Base-by-base conservation (phyloP, 2,888 invertebrate genomes). In the Chrysopilus asiliformis region DNA sequence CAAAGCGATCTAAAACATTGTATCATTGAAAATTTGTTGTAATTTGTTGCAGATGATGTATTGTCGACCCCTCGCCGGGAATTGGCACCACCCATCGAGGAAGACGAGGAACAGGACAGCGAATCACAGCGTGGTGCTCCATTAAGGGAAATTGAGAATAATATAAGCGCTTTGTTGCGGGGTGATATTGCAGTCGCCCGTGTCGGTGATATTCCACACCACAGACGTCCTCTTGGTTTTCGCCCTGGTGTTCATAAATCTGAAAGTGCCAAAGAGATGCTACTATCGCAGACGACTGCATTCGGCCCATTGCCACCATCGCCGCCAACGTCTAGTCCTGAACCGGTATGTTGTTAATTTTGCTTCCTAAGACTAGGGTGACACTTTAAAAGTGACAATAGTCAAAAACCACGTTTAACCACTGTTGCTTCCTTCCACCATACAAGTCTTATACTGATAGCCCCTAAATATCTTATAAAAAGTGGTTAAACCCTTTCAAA, bases 181-280 rank as follows among this genome's bases (percentile, higher is more conserved):
- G 58, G 64, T 28, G 59, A 64, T 43, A 55, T 55, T 39, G 45
- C 52, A 15, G 51, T 55, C 41, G 53, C 50, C 14, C 47, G 55
- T 31, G 49, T 55, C 14, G 53, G 53, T 20, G 60, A 56, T 30
- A 49, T 55, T 32, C 39, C 53, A 37, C 56, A 56, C 46, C 38
- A 34, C 27, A 53, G 61, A 43, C 57, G 64, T 28, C 53, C 62
- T 35, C 45, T 64, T 29, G 62, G 61, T 41, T 63, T 63, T 53
- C 58, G 74, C 49, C 58, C 61, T 27, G 76, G 79, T 46, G 78
- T 79, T 57, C 79, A 79, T 53, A 79, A 79, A 56, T 79, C 79
- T 12, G 76, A 78, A 50, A 79, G 79, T 55, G 76, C 78, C 40
- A 79, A 79, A 56, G 79, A 79, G 53, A 76, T 77, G 67, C 65